Percentiles rank a stretch among this genome's conserved stretches.
Conservation (phyloP, 2,113 vertebrate species). For the Perognathus longimembris region DNA sequence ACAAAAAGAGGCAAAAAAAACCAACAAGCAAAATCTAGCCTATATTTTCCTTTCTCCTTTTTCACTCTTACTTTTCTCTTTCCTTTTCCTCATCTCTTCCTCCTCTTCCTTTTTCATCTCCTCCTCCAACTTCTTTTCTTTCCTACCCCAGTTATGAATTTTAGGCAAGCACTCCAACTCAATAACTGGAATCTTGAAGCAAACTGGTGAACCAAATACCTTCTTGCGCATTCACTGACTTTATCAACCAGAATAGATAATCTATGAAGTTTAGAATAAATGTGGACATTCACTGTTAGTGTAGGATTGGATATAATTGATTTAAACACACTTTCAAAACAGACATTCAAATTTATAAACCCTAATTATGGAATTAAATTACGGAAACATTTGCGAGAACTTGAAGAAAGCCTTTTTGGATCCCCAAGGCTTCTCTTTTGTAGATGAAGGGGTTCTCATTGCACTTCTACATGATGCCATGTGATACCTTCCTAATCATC, state of each 20-base stretch:
- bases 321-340: constrained; percentile 1
- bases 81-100: too few relatives aligned
- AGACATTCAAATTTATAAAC: not conserved
- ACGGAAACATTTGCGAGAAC: not conserved
- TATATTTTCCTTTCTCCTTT: not conserved
- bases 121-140: not conserved
- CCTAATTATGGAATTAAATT: not conserved
- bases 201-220: not conserved
- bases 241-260: not conserved
- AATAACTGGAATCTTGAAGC: not conserved
- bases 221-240: not conserved
- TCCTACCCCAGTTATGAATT: not conserved
- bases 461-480: not conserved
- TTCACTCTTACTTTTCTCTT: not conserved
- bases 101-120: too few relatives aligned
- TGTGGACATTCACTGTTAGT: not conserved
- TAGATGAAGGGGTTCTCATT: not conserved
- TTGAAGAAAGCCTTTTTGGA: not conserved
- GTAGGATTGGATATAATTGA: not conserved
- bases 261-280: not conserved
- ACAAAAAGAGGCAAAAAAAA: too few relatives aligned
- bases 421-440: not conserved
- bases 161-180: not conserved
- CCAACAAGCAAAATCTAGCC: too few relatives aligned
- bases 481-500: not conserved